Evolutionary conservation across 1,140 invertebrate species (phyloP).

Genomic region (Ostrea denselamellosa): DNA sequence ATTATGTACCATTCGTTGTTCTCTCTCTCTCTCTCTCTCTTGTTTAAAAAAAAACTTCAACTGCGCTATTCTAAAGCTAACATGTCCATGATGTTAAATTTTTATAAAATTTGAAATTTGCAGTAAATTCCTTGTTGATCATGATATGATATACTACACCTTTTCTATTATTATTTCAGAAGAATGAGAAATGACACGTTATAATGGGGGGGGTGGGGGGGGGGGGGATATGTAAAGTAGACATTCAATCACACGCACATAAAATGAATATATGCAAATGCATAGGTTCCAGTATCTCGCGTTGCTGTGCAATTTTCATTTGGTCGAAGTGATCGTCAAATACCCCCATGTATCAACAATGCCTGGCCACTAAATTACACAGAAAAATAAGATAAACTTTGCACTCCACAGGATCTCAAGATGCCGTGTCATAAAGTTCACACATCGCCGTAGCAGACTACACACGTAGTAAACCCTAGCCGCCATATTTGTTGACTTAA

Average conservation of each 20-base stretch:
- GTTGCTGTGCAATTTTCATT: background rate
- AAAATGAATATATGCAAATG: constrained; percentile 16
- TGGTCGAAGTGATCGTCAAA: background rate
- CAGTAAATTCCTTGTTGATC: no score
- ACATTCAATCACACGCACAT: constrained; percentile 21
- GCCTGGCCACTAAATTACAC: background rate
- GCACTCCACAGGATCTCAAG: background rate
- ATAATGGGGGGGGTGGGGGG: background rate
- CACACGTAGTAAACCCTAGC: constrained; percentile 1
- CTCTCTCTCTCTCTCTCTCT: no score
- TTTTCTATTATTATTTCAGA: no score
- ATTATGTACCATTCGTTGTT: no score
- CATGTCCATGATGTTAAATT: no score
- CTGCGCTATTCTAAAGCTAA: no score
- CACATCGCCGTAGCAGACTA: constrained; percentile 6
- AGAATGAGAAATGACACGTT: no score
- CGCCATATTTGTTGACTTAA: constrained; percentile 33
- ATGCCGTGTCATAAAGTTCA: background rate
- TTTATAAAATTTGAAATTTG: no score
- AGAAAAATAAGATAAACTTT: background rate
- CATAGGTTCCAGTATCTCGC: background rate
- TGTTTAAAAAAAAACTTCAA: no score
- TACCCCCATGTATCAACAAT: background rate
- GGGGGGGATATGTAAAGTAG: background rate
- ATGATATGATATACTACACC: no score